phyloP scores from a whole-genome alignment of 2,888 invertebrate species.

The Polylopha cassiicola region DNA sequence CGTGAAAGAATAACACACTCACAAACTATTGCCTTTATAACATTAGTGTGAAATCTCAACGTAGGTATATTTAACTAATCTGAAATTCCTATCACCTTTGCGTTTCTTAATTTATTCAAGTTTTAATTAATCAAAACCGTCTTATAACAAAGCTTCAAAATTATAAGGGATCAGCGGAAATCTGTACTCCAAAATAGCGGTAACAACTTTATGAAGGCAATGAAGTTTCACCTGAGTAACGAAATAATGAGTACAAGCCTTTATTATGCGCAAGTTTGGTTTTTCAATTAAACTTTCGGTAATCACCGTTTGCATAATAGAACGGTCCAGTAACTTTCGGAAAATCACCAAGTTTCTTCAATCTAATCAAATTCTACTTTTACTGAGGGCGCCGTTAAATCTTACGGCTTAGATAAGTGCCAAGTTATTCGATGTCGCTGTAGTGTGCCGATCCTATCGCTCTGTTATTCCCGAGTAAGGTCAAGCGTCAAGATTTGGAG shows the following conservation, averaged over 20 bases:
- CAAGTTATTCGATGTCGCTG: conserved; percentile 14
- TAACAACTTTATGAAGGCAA: conserved; percentile 24
- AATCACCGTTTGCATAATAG: conserved; percentile 50
- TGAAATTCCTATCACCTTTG: too few relatives aligned
- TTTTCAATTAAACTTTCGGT: conserved; percentile 57
- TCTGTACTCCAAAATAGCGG: conserved; percentile 19
- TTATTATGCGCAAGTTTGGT: conserved; percentile 47
- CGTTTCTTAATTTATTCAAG: too few relatives aligned
- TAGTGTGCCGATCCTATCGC: conserved; percentile 8
- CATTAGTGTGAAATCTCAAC: too few relatives aligned
- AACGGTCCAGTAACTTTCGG: conserved; percentile 37
- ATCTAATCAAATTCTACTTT: conserved; percentile 45
- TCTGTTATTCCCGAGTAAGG: not conserved
- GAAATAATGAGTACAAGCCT: conserved; percentile 48
- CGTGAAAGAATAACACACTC: too few relatives aligned
- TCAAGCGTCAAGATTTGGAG: not conserved
- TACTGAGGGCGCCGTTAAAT: conserved; percentile 21
- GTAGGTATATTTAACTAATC: too few relatives aligned
- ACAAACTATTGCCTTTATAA: too few relatives aligned
- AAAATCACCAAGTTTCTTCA: conserved; percentile 40
- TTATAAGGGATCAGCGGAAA: conserved; percentile 4
- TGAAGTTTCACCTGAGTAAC: conserved; percentile 45
- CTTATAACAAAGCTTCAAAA: too few relatives aligned
- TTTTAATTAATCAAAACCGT: too few relatives aligned
- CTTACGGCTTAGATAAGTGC: conserved; percentile 18